These are phyloP conservation scores for Drosophila tanythrix DNA, from an alignment of 2,888 invertebrate genomes.

Conservation along the genomic window DNA sequence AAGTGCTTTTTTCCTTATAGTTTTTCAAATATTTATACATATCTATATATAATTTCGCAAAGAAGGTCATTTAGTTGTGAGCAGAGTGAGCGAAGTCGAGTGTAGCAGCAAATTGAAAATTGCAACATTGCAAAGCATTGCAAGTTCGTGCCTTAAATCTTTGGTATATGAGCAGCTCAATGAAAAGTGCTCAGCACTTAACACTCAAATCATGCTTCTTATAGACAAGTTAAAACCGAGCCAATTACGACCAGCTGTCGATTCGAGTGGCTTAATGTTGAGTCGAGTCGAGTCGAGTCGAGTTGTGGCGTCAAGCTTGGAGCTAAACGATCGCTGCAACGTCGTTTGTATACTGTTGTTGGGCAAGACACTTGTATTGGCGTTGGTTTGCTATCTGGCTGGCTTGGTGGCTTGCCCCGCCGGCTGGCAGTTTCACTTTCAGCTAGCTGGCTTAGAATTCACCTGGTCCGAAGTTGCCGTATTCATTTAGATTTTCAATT, in stretches of 20 bases:
- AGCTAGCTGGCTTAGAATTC: slow-evolving; percentile 76
- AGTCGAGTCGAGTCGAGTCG: not conserved
- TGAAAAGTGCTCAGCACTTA: slow-evolving; percentile 45
- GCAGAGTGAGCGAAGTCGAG: slow-evolving; percentile 8
- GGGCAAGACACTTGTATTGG: slow-evolving; percentile 65
- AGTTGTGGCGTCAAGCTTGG: slow-evolving; percentile 8
- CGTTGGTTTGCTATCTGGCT: slow-evolving; percentile 25
- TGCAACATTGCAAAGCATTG: slow-evolving; percentile 60
- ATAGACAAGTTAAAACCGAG: slow-evolving; percentile 17
- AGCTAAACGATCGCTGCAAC: slow-evolving; percentile 34
- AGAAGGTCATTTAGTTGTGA: slow-evolving; percentile 63
- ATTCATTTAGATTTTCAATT: slow-evolving; percentile 64
- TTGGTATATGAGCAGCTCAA: slow-evolving; percentile 56
- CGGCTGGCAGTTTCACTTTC: slow-evolving; percentile 70
- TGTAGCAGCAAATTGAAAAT: slow-evolving; percentile 49
- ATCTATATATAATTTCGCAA: slow-evolving; percentile 26
- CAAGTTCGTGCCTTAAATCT: slow-evolving; percentile 81
- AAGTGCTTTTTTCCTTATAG: slow-evolving; percentile 18
- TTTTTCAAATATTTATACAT: slow-evolving; percentile 24
- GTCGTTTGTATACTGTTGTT: slow-evolving; percentile 50
- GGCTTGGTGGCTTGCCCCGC: not conserved
- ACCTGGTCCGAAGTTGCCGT: slow-evolving; percentile 33
- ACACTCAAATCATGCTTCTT: slow-evolving; percentile 28
- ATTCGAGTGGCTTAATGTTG: slow-evolving; percentile 14
- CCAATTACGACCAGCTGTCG: slow-evolving; percentile 54